Evolutionary conservation across 1,140 invertebrate genomes (phyloP).

Genomic region (Drosophila yakuba): DNA sequence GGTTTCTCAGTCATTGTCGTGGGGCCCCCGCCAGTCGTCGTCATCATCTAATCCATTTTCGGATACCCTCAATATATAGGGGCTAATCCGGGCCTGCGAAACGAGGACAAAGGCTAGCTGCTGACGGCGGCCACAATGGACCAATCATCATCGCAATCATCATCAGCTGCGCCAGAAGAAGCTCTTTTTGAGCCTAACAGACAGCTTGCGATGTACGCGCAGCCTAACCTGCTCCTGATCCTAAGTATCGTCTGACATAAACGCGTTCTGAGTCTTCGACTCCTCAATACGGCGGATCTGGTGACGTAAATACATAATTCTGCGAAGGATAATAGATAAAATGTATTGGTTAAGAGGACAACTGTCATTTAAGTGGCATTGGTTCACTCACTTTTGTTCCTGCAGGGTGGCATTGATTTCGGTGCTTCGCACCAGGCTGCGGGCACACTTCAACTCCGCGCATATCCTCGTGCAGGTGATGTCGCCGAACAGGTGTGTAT

Average conservation of each 20-base stretch:
- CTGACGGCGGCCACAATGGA: slow-evolving; percentile 8
- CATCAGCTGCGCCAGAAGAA: slow-evolving; percentile 76
- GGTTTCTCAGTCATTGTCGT: slow-evolving; percentile 28
- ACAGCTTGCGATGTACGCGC: slow-evolving; percentile 79
- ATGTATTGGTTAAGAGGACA: not conserved
- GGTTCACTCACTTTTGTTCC: slow-evolving; percentile 93
- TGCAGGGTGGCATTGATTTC: slow-evolving; percentile 98
- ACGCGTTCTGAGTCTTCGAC: slow-evolving; percentile 96
- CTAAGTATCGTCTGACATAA: slow-evolving; percentile 86
- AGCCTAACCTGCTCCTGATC: slow-evolving; percentile 82
- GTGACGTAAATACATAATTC: slow-evolving; percentile 95
- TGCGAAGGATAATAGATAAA: slow-evolving; percentile 69
- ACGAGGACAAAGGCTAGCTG: slow-evolving; percentile 23
- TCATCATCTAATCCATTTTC: slow-evolving; percentile 13
- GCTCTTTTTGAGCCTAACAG: slow-evolving; percentile 80
- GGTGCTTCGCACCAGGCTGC: slow-evolving; percentile 96
- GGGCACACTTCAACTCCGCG: slow-evolving; percentile 96
- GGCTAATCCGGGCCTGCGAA: not conserved
- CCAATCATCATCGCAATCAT: slow-evolving; percentile 62
- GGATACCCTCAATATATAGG: not conserved
- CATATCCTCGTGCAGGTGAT: slow-evolving; percentile 96
- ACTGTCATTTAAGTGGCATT: not conserved
- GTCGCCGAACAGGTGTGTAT: slow-evolving; percentile 93
- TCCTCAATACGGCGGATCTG: slow-evolving; percentile 95
- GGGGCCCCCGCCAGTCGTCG: slow-evolving; percentile 31